These are phyloP conservation scores for Drosophila colorata DNA, from an alignment of 2,888 invertebrate genomes.

Conservation along the genomic window DNA sequence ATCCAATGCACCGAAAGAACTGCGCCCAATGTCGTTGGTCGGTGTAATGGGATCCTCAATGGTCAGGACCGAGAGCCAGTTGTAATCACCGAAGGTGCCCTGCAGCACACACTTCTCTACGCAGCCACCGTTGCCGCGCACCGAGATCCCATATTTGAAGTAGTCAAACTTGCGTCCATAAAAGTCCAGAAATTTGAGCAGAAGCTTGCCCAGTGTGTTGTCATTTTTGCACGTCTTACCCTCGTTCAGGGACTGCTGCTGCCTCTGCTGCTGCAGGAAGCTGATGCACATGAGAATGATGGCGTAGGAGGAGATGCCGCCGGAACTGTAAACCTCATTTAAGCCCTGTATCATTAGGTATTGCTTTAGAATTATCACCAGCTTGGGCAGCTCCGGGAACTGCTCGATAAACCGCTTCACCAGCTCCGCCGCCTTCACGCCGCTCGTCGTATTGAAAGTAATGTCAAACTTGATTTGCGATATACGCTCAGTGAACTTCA, in stretches of 20 bases:
- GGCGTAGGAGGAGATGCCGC: conserved; percentile 69
- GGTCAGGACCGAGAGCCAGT: conserved; percentile 62
- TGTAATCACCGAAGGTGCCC: conserved; percentile 18
- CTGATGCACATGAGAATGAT: conserved; percentile 67
- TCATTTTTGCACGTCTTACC: conserved; percentile 18
- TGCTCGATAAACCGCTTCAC: conserved; percentile 48
- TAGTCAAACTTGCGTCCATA: conserved; percentile 73
- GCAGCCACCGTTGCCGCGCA: conserved; percentile 34
- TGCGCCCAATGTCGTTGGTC: conserved; percentile 67
- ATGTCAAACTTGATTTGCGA: conserved; percentile 67
- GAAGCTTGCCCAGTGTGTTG: conserved; percentile 55
- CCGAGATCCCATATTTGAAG: conserved; percentile 56
- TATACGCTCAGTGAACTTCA: conserved; percentile 63
- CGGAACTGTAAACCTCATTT: conserved; percentile 63
- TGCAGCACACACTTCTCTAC: conserved; percentile 51
- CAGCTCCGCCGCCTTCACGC: conserved; percentile 61
- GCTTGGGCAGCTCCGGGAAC: conserved; percentile 64
- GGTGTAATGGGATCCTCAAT: conserved; percentile 72
- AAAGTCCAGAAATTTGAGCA: conserved; percentile 67
- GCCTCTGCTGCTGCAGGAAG: conserved; percentile 48
- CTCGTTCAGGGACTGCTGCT: conserved; percentile 8
- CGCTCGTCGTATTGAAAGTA: conserved; percentile 62
- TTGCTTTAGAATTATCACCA: conserved; percentile 67
- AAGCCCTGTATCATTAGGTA: conserved; percentile 53
- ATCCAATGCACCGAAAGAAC: conserved; percentile 54